These are phyloP conservation scores for Ambastaia sidthimunki DNA, from an alignment of 2,797 vertebrate genomes.

Conservation along the genomic window DNA sequence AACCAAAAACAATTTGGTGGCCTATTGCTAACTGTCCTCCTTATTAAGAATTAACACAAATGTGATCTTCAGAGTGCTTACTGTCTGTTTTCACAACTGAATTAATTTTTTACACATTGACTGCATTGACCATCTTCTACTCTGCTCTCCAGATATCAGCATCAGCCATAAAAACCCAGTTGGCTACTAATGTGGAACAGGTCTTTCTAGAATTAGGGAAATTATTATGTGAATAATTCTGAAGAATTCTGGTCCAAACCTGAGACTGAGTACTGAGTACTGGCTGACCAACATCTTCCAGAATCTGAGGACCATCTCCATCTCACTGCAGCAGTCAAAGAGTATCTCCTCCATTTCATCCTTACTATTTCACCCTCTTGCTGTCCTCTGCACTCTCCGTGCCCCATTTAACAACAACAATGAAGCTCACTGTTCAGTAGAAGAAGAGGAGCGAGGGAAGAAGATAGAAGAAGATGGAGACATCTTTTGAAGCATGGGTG, in stretches of 20 bases:
- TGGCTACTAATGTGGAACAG: not conserved
- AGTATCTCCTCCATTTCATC: not conserved
- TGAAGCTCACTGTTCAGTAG: not conserved
- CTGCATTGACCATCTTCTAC: not conserved
- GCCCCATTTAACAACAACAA: not conserved
- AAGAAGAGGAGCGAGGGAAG: not conserved
- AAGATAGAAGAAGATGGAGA: not conserved
- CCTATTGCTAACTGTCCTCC: not conserved
- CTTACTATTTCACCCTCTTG: not conserved
- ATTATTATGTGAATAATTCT: not conserved
- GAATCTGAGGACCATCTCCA: not conserved
- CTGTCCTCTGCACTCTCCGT: not conserved
- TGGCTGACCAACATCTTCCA: not conserved
- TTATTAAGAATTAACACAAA: not conserved
- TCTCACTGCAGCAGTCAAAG: not conserved
- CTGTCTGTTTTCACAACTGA: constrained; percentile 1
- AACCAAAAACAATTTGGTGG: not conserved
- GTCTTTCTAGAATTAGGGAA: not conserved
- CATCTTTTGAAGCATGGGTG: not conserved
- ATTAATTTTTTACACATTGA: not conserved
- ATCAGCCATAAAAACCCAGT: not conserved
- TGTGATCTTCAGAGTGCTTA: not conserved
- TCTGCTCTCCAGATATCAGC: not conserved
- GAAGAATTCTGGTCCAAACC: not conserved
- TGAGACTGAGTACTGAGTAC: no score